Percentiles rank a stretch among this genome's conserved stretches.
These are phyloP conservation scores for Microplitis demolitor DNA, from an alignment of 1,140 invertebrate genomes.

Conservation along the genomic window DNA sequence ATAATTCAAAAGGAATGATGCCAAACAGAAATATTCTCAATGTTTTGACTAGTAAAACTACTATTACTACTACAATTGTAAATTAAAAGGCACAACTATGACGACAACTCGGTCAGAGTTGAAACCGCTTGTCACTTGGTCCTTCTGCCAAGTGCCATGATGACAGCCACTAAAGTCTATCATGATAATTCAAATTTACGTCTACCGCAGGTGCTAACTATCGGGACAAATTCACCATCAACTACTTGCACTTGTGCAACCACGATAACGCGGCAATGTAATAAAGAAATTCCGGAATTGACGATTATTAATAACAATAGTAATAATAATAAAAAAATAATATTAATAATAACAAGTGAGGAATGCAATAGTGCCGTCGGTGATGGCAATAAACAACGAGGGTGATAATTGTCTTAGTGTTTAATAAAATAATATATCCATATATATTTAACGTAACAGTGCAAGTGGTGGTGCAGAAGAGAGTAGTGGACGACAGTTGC, in stretches of 20 bases:
- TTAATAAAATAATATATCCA: neutral
- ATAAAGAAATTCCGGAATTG: neutral
- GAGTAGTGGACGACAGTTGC: slow-evolving; percentile 40
- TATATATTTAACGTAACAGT: slow-evolving; percentile 27
- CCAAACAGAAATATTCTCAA: no score
- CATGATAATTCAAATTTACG: neutral
- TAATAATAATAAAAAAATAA: no score
- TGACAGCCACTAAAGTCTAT: neutral
- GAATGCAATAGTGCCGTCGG: neutral
- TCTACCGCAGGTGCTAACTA: neutral
- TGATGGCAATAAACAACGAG: slow-evolving; percentile 29
- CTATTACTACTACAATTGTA: neutral
- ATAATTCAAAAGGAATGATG: no score
- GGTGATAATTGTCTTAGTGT: neutral
- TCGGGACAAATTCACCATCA: no score
- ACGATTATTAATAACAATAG: neutral
- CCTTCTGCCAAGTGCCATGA: neutral
- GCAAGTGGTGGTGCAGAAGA: slow-evolving; percentile 39
- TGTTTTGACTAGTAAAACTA: neutral
- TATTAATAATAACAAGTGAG: neutral
- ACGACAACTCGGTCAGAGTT: neutral
- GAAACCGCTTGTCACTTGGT: neutral
- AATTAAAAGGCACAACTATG: neutral
- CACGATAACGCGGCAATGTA: neutral
- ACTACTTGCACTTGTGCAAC: no score